These are phyloP conservation scores for Parazoanthus darwini DNA, from an alignment of 92 coral and sea anemone genomes.

Conservation along the genomic window DNA sequence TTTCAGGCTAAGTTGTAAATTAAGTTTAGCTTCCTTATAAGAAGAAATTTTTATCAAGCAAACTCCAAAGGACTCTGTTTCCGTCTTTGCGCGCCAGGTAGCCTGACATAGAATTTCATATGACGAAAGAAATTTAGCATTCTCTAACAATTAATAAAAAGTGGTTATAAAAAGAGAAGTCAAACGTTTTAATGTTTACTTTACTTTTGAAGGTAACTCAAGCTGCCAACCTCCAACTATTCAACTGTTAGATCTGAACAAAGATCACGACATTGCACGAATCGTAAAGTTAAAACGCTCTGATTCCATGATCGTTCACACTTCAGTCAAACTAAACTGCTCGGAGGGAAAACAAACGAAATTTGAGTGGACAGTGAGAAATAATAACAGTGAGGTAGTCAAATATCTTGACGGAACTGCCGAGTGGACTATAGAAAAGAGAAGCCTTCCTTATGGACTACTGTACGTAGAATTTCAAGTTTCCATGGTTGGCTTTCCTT, in stretches of 20 bases:
- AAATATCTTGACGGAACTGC: conserved; percentile 38
- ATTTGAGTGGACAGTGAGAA: conserved; percentile 64
- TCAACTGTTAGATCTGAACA: conserved; percentile 15
- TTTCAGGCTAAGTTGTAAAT: neutral
- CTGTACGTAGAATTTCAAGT: conserved; percentile 63
- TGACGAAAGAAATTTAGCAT: too few relatives aligned
- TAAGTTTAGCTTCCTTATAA: neutral
- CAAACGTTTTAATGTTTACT: neutral
- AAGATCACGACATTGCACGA: neutral
- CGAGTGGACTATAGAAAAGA: conserved; percentile 66
- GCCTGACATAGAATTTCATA: neutral
- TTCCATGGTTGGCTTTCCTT: conserved; percentile 36
- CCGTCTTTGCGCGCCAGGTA: neutral
- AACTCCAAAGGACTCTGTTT: neutral
- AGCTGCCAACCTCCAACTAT: conserved; percentile 47
- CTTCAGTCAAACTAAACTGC: conserved; percentile 52
- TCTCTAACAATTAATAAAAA: too few relatives aligned
- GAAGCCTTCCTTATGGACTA: conserved; percentile 58
- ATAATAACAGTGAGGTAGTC: conserved; percentile 4
- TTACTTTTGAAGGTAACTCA: conserved; percentile 21
- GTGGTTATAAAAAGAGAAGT: neutral
- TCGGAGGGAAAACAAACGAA: conserved; percentile 40
- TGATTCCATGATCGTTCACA: conserved; percentile 55
- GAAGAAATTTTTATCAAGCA: neutral
- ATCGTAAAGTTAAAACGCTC: conserved; percentile 55